Base-by-base conservation (phyloP, 2,888 invertebrate genomes). In the Tenthredo scrophulariae region DNA sequence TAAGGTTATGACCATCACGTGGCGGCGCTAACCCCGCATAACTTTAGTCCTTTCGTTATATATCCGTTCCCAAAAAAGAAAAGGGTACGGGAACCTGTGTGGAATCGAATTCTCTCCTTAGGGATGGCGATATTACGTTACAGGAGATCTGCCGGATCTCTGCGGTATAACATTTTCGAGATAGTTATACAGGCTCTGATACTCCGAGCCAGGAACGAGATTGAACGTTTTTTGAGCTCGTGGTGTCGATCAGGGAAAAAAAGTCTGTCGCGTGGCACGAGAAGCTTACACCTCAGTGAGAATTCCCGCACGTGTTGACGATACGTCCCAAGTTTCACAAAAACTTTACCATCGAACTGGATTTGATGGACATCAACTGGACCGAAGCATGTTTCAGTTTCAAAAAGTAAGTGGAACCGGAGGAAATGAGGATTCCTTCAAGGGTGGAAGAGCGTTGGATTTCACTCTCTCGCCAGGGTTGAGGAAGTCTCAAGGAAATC, bases 1-100 rank as follows among this genome's bases (percentile, higher is more conserved):
- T 84, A 84, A 75, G 75, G 86, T 84, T 85, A 84, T 74, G 86
- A 84, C 86, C 80, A 43, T 84, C 86, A 86, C 86, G 86, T 85
- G 85, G 87, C 87, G 89, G 89, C 90, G 89, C 89, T 88, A 89
- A 88, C 86, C 88, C 87, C 87, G 87, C 88, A 89, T 89, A 89
- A 90, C 88, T 89, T 88, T 86, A 15, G 54, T 43, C 80, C 80
- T 77, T 77, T 58, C 62, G 58, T 26, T 40, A 80, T 80, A 37
- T 10, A 62, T 43, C 62, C 58, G 58, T 40, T 22, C 43, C 86
- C 85, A 50, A 29, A 33, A 33, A 18, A 15, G 33, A 67, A 33
- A 33, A 84, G 84, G 85, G 87, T 87, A 84, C 87, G 87, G 86
- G 87, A 87, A 88, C 79, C 46, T 50, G 84, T 18, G 9, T 37